Percentiles rank a stretch among this genome's conserved stretches.
Evolutionary conservation across 2,113 vertebrate genomes (phyloP).

Genomic region (Dissostichus mawsoni): DNA sequence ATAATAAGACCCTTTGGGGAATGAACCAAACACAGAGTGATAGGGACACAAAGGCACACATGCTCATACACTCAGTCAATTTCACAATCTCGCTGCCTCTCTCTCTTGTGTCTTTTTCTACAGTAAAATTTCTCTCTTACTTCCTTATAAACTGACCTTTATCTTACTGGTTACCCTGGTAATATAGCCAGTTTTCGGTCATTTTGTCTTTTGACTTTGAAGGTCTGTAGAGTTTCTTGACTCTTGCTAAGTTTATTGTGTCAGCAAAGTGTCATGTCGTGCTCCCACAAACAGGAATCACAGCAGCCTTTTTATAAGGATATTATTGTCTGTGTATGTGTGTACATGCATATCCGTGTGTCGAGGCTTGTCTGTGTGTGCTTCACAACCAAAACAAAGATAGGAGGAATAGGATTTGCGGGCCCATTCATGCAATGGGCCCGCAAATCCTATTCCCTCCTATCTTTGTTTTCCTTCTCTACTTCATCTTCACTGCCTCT

Average conservation of each 20-base stretch:
- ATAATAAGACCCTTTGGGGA: slow-evolving; percentile 85
- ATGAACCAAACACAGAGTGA: slow-evolving; percentile 74
- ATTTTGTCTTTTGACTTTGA: slow-evolving; percentile 43
- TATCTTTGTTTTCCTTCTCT: slow-evolving; percentile 44
- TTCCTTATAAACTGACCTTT: slow-evolving; percentile 63
- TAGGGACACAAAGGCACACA: slow-evolving; percentile 76
- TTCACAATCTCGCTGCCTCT: slow-evolving; percentile 55
- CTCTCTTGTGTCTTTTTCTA: slow-evolving; percentile 19
- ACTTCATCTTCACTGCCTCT: slow-evolving; percentile 65
- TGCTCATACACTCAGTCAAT: slow-evolving; percentile 72
- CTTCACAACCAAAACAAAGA: no score
- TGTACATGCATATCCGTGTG: background rate
- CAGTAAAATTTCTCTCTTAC: slow-evolving; percentile 11
- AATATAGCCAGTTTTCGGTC: slow-evolving; percentile 5
- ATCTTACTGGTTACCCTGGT: slow-evolving; percentile 5
- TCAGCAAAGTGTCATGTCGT: slow-evolving; percentile 38
- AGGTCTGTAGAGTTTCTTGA: slow-evolving; percentile 18
- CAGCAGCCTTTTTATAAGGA: slow-evolving; percentile 12
- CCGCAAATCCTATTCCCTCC: slow-evolving; percentile 53
- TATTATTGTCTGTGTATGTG: background rate
- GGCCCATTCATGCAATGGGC: slow-evolving; percentile 12
- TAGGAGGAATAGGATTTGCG: no score
- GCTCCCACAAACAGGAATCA: slow-evolving; percentile 18
- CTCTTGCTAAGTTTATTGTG: slow-evolving; percentile 40
- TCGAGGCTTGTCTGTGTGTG: slow-evolving; percentile 6